These are phyloP conservation scores for Hassar affinis DNA, from an alignment of 2,113 vertebrate species.

Conservation along the genomic window DNA sequence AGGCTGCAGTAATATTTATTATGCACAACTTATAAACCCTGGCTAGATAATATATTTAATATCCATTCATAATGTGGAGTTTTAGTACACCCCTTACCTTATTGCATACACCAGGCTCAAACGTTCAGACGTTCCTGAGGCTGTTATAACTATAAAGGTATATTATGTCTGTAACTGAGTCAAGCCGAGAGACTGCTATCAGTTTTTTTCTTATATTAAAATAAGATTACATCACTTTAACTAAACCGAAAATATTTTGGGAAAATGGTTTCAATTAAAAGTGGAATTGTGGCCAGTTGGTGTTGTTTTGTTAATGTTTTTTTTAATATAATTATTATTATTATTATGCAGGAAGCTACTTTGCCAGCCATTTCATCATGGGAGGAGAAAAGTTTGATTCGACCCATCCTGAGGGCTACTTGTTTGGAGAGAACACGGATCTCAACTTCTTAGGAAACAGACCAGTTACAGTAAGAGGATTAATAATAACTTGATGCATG, in stretches of 20 bases:
- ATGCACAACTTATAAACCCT: too few species aligned
- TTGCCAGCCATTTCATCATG: constrained; percentile 99
- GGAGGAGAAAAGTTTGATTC: constrained; percentile 98
- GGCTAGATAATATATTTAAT: neutral
- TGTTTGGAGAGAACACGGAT: constrained; percentile 98
- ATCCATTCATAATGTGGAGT: neutral
- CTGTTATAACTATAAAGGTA: neutral
- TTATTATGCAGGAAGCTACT: constrained; percentile 91
- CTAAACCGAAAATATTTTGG: neutral
- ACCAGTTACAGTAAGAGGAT: constrained; percentile 83
- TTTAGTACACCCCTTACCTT: neutral
- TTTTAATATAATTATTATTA: too few species aligned
- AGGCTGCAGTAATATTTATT: too few species aligned
- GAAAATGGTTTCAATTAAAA: too few species aligned
- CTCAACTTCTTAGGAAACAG: constrained; percentile 96
- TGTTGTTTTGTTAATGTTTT: neutral
- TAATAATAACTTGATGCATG: neutral
- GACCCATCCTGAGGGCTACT: constrained; percentile 92
- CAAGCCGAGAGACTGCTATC: neutral
- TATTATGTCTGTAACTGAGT: neutral
- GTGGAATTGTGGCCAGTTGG: neutral
- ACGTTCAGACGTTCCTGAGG: neutral
- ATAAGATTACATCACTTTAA: neutral
- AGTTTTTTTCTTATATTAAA: neutral
- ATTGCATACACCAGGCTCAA: neutral